A percentile compares a stretch with the other conserved stretches of the same genome.
Evolutionary conservation across 2,113 vertebrate genomes (phyloP).

Genomic region (Nyctibius bracteatus): DNA sequence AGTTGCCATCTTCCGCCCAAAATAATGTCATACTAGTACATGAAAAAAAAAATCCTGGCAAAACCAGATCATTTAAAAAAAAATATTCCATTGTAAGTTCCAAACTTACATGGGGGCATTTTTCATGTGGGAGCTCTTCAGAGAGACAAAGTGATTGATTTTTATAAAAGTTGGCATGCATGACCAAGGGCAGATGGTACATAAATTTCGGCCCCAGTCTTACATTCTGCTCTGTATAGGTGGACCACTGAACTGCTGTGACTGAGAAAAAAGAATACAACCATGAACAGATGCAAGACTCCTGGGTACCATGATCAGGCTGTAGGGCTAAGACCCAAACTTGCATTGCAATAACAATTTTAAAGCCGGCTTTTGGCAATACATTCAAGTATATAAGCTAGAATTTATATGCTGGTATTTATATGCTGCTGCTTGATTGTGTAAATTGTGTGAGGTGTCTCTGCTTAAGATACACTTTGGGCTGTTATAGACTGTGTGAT

Average conservation of each 20-base stretch:
- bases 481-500: not conserved
- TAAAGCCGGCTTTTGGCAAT: not conserved
- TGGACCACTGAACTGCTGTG: conserved; percentile 44
- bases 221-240: conserved; percentile 38
- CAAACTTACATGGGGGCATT: not conserved
- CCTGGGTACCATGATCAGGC: not conserved
- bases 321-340: not conserved
- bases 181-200: conserved; percentile 51
- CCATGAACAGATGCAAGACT: not conserved
- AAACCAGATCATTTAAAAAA: not conserved
- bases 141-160: conserved; percentile 38
- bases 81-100: not conserved
- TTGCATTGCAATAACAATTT: not conserved
- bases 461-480: not conserved
- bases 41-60: not conserved
- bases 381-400: not conserved
- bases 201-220: conserved; percentile 43
- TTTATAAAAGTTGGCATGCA: conserved; percentile 41
- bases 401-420: not conserved
- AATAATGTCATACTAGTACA: not conserved
- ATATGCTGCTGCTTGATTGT: not conserved
- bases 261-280: conserved; percentile 9
- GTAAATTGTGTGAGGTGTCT: not conserved
- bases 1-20: conserved; percentile 23
- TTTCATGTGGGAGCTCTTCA: not conserved